Percentiles rank a stretch among this genome's conserved stretches.
Evolutionary conservation across 1,140 invertebrate genomes (phyloP).

Genomic region (Drosophila paulistorum): DNA sequence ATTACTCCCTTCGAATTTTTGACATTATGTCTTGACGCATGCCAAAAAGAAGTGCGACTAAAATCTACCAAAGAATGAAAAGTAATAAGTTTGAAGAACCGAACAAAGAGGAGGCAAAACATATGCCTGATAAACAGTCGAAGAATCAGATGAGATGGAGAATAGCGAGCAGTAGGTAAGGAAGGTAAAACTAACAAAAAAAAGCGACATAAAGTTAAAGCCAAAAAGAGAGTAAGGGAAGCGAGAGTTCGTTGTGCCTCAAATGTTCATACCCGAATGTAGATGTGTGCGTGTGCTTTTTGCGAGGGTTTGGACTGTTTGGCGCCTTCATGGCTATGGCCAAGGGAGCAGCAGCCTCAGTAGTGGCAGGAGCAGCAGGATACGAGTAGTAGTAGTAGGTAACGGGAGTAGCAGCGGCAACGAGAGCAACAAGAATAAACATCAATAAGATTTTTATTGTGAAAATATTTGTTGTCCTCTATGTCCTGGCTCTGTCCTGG

Average conservation of each 20-base stretch:
- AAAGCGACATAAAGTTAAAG: no score
- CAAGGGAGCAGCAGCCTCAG: conserved; percentile 24
- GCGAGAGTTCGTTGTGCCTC: neutral
- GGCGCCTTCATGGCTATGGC: conserved; percentile 59
- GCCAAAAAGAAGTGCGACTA: no score
- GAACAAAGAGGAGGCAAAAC: no score
- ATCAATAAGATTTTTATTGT: conserved; percentile 68
- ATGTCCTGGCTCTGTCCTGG: neutral
- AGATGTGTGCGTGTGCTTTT: conserved; percentile 2
- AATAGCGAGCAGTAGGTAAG: no score
- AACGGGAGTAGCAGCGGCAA: neutral
- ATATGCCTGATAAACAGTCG: no score
- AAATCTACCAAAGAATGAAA: no score
- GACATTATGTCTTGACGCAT: neutral
- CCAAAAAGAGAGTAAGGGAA: neutral
- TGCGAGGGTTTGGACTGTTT: conserved; percentile 25
- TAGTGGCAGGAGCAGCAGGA: conserved; percentile 29
- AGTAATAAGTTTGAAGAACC: no score
- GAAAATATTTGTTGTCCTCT: conserved; percentile 53
- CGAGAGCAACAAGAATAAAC: conserved; percentile 52
- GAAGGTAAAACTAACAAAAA: no score
- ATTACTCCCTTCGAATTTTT: neutral
- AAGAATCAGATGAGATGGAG: no score
- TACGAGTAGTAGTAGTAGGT: neutral
- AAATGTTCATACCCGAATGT: neutral